phyloP scores from a whole-genome alignment of 1,140 invertebrate genomes.

The Cecropterus lyciades region DNA sequence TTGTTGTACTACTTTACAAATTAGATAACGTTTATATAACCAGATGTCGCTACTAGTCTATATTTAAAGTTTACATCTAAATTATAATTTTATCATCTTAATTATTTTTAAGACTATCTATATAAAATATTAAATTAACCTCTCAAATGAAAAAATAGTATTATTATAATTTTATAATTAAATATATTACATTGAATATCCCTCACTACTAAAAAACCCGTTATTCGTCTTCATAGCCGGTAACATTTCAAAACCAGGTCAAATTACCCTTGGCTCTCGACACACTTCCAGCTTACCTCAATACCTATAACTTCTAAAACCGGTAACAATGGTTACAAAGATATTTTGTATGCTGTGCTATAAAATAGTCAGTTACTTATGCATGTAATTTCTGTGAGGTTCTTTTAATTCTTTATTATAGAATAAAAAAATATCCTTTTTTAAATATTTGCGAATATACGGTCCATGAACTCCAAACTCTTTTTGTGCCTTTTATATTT shows the following conservation, averaged over 20 bases:
- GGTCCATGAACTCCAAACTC: too few relatives aligned
- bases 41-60: not conserved
- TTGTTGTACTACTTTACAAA: not conserved
- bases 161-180: not conserved
- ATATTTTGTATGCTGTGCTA: too few relatives aligned
- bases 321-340: not conserved
- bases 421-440: too few relatives aligned
- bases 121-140: too few relatives aligned
- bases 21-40: not conserved
- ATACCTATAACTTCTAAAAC: not conserved
- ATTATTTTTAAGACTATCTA: too few relatives aligned
- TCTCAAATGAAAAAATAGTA: too few relatives aligned
- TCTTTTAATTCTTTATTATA: too few relatives aligned
- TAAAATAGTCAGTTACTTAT: too few relatives aligned
- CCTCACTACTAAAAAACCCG: not conserved
- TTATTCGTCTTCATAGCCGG: not conserved
- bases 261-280: conserved; percentile 1
- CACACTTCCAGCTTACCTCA: not conserved
- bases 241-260: not conserved
- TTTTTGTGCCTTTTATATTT: too few relatives aligned
- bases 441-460: too few relatives aligned
- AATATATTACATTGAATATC: not conserved
- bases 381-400: too few relatives aligned
- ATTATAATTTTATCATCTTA: too few relatives aligned
- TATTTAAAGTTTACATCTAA: not conserved